Conservation (phyloP, 1,140 invertebrate genomes). For the Mycetomoellerius zeteki region DNA sequence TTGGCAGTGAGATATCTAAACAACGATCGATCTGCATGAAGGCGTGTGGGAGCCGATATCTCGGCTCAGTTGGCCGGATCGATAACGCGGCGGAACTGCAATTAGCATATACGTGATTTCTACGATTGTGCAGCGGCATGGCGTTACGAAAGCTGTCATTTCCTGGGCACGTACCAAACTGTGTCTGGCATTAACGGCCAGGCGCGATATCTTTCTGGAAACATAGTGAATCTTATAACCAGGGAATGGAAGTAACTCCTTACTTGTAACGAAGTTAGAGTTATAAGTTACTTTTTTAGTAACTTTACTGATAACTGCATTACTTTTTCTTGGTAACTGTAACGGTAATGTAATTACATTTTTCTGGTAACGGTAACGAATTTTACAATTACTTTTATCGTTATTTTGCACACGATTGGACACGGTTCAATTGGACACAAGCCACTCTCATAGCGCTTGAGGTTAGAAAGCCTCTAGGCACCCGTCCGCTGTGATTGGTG, state of each 20-base stretch:
- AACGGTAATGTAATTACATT: too few relatives aligned
- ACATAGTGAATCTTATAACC: conserved; percentile 32
- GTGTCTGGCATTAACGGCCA: conserved; percentile 52
- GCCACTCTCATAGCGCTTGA: too few relatives aligned
- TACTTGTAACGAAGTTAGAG: not conserved
- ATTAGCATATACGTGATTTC: conserved; percentile 61
- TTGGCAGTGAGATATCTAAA: conserved; percentile 50
- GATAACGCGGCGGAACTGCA: conserved; percentile 46
- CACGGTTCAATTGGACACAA: too few relatives aligned
- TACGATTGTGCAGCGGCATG: conserved; percentile 44
- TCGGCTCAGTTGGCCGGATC: conserved; percentile 20
- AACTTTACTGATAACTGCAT: too few relatives aligned
- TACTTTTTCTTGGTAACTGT: too few relatives aligned
- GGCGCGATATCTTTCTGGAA: conserved; percentile 45
- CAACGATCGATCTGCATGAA: conserved; percentile 34
- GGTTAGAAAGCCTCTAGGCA: too few relatives aligned
- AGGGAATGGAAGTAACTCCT: not conserved
- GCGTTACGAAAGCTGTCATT: conserved; percentile 53
- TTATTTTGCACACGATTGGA: too few relatives aligned
- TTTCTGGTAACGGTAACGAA: too few relatives aligned
- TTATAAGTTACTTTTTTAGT: too few relatives aligned
- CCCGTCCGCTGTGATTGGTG: too few relatives aligned
- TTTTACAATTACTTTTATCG: too few relatives aligned
- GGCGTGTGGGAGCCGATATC: conserved; percentile 32
- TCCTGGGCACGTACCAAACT: conserved; percentile 45